phyloP scores from a whole-genome alignment of 2,113 vertebrate species.

The Burhinus bistriatus region DNA sequence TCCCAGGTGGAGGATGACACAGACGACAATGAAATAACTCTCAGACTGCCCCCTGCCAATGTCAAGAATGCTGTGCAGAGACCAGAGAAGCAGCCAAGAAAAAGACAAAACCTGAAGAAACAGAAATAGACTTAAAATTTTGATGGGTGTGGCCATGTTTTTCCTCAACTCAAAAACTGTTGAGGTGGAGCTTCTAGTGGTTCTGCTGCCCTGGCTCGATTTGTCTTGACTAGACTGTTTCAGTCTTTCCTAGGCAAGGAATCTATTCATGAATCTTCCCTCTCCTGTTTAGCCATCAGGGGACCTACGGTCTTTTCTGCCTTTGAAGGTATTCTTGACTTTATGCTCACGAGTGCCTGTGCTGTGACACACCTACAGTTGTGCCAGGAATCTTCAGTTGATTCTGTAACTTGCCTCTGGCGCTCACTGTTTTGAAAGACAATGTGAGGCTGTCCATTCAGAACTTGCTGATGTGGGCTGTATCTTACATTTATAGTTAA shows the following conservation, averaged over 20 bases:
- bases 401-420: neutral
- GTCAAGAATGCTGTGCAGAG: neutral
- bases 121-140: neutral
- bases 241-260: neutral
- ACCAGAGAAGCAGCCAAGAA: constrained; percentile 21
- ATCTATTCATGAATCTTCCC: neutral
- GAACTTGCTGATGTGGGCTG: neutral
- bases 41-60: constrained; percentile 70
- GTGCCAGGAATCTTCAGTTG: neutral
- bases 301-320: neutral
- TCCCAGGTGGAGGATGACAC: constrained; percentile 60
- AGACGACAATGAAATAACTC: constrained; percentile 78
- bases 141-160: neutral
- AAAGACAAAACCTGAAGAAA: constrained; percentile 19
- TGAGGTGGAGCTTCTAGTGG: neutral
- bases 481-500: neutral
- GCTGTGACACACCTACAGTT: neutral
- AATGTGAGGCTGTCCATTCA: neutral
- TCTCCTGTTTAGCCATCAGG: neutral
- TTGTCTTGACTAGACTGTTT: neutral
- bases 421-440: neutral
- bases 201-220: neutral
- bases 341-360: neutral
- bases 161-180: neutral
- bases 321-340: neutral